Conservation (phyloP, 2,113 vertebrate genomes). For the Oreochromis niloticus region DNA sequence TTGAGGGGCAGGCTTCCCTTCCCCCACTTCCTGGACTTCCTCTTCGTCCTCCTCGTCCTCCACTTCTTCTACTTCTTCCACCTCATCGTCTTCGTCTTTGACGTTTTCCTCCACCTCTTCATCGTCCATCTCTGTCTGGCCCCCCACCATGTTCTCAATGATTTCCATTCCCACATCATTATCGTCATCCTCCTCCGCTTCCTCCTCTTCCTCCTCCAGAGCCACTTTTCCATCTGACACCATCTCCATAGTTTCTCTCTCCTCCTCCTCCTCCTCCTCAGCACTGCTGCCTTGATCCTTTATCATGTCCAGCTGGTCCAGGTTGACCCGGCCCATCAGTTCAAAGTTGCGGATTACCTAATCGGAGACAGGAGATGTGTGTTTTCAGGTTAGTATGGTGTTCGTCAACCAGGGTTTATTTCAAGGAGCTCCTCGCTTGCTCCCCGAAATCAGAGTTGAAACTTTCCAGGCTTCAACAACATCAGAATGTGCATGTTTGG, state of each 20-base stretch:
- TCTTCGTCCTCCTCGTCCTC: constrained; percentile 38
- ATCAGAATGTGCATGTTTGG: background rate
- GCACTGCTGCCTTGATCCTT: constrained; percentile 86
- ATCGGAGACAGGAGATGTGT: background rate
- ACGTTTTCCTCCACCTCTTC: constrained; percentile 74
- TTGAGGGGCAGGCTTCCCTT: constrained; percentile 30
- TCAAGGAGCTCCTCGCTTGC: background rate
- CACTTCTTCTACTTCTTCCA: constrained; percentile 15
- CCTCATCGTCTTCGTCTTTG: constrained; percentile 34
- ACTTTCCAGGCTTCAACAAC: background rate
- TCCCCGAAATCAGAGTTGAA: background rate
- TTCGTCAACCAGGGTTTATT: background rate
- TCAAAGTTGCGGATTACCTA: constrained; percentile 98
- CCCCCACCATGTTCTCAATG: constrained; percentile 78
- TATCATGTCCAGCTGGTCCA: constrained; percentile 93
- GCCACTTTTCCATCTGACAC: background rate
- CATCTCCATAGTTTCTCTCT: constrained; percentile 24
- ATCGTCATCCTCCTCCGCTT: constrained; percentile 37
- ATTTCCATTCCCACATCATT: constrained; percentile 44
- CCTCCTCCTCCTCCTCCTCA: constrained; percentile 69
- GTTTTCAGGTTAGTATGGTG: background rate
- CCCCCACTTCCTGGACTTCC: constrained; percentile 6
- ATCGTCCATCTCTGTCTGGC: constrained; percentile 73
- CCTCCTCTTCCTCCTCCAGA: constrained; percentile 32
- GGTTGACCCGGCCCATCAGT: constrained; percentile 91